These are phyloP conservation scores for Bos indicus DNA, from an alignment of 2,113 vertebrate species.

Conservation along the genomic window DNA sequence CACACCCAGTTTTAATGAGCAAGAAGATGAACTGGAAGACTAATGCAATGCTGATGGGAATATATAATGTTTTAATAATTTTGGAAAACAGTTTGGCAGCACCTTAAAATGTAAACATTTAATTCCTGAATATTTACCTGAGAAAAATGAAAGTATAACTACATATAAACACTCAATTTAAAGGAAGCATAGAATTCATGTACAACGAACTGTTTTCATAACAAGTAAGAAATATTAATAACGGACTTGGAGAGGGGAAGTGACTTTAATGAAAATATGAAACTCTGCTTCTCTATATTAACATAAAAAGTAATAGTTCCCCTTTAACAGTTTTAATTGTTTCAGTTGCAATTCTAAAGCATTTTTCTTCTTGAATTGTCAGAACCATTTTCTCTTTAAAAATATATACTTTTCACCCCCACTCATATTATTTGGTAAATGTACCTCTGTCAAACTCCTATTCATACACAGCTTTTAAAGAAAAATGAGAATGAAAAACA, in stretches of 20 bases:
- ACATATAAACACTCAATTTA: not conserved
- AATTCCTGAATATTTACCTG: not conserved
- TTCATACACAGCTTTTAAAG: not conserved
- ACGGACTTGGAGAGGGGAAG: not conserved
- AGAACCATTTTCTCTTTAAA: not conserved
- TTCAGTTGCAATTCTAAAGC: not conserved
- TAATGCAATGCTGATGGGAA: not conserved
- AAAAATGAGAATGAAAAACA: not conserved
- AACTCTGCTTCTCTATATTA: not conserved
- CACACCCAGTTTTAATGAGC: not conserved
- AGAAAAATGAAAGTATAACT: not conserved
- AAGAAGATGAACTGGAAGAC: not conserved
- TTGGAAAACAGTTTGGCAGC: not conserved
- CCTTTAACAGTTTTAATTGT: not conserved
- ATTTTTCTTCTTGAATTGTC: not conserved
- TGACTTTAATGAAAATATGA: not conserved
- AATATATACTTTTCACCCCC: not conserved
- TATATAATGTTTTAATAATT: not conserved
- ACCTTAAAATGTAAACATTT: not conserved
- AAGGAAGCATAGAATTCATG: not conserved
- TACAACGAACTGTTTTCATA: not conserved
- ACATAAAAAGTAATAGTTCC: not conserved
- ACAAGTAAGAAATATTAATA: not conserved
- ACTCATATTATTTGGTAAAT: not conserved
- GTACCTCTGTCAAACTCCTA: not conserved